Percentiles rank a stretch among this genome's conserved stretches.
phyloP scores from a whole-genome alignment of 2,888 invertebrate species.

The Phasia obesa region DNA sequence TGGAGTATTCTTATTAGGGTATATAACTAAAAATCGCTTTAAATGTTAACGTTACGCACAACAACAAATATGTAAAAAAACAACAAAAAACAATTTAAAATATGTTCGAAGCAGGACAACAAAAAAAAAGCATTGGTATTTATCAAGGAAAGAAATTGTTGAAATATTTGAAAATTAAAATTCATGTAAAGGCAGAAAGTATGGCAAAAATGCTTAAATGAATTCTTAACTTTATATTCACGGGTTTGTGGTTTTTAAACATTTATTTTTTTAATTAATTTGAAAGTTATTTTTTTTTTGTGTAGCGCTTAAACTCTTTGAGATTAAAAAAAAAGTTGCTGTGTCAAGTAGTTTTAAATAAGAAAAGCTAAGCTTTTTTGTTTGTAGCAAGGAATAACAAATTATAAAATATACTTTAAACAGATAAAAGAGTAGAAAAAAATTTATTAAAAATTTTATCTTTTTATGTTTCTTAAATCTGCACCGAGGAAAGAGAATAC shows the following conservation, averaged over 20 bases:
- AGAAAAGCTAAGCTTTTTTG: too few relatives aligned
- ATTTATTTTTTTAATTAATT: neutral
- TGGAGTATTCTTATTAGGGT: slow-evolving; percentile 57
- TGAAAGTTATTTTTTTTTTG: neutral
- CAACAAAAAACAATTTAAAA: neutral
- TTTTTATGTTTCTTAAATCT: too few relatives aligned
- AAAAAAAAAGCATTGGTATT: neutral
- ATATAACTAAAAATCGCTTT: slow-evolving; percentile 46
- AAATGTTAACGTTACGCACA: slow-evolving; percentile 30
- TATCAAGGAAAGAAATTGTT: slow-evolving; percentile 42
- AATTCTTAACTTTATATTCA: slow-evolving; percentile 1
- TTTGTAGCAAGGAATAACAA: too few relatives aligned
- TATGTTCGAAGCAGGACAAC: neutral
- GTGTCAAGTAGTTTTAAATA: too few relatives aligned
- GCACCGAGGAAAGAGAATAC: too few relatives aligned
- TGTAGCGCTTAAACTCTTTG: neutral
- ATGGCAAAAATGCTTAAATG: slow-evolving; percentile 26
- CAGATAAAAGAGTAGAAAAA: too few relatives aligned
- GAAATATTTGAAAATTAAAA: slow-evolving; percentile 56
- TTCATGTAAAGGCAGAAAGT: slow-evolving; percentile 44
- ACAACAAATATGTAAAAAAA: too few relatives aligned
- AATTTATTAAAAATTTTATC: too few relatives aligned
- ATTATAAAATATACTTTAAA: too few relatives aligned
- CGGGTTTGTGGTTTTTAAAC: slow-evolving; percentile 16
- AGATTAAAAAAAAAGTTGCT: too few relatives aligned